Percentiles rank a stretch among this genome's conserved stretches.
Conservation (phyloP, 2,797 vertebrate genomes). For the Rhincodon typus region DNA sequence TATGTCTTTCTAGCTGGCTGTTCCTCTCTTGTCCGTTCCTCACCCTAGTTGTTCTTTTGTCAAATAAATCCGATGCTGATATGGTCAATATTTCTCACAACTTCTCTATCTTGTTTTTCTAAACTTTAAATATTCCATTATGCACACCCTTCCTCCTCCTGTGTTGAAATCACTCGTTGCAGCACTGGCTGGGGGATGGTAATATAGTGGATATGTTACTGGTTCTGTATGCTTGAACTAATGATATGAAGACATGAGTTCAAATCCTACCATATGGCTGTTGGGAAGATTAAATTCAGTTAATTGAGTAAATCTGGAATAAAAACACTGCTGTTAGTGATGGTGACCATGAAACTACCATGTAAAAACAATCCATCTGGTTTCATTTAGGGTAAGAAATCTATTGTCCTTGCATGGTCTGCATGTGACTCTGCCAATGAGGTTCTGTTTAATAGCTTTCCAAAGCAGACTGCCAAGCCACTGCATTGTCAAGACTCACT, state of each 20-base stretch:
- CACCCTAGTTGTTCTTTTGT: background rate
- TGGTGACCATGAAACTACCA: background rate
- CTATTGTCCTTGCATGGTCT: background rate
- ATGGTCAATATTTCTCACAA: background rate
- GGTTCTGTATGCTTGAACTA: background rate
- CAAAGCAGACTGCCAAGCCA: background rate
- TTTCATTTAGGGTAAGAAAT: background rate
- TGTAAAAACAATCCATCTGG: background rate
- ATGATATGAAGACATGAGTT: background rate
- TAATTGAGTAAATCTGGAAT: constrained; percentile 13
- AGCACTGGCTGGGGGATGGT: no score
- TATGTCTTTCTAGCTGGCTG: background rate
- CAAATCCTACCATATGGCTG: background rate
- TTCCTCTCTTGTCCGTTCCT: background rate
- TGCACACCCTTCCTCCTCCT: background rate
- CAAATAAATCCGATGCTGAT: background rate
- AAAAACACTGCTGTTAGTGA: background rate
- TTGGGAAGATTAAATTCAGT: background rate
- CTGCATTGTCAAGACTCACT: background rate
- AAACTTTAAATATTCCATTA: background rate
- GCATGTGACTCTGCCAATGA: background rate
- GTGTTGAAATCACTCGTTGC: background rate
- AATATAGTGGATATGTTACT: background rate
- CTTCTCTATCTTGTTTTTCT: background rate
- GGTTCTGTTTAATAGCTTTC: background rate